Base-by-base conservation (phyloP, 2,888 invertebrate species). In the Drosophila anomelani region DNA sequence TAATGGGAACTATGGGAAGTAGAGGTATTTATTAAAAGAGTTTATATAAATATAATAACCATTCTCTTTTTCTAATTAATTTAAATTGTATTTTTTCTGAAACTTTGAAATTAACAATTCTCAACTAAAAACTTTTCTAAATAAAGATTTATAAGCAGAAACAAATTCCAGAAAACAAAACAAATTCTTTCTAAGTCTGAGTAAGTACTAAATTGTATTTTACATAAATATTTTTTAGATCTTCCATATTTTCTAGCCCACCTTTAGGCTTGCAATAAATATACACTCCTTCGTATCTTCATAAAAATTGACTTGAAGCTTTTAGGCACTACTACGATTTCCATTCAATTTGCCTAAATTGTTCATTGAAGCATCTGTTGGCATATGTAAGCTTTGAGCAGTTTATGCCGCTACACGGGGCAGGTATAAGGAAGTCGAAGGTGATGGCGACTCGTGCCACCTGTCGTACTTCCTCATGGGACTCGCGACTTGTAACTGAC, bases 361-460 rank as follows among this genome's bases (percentile, higher is more conserved):
- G 12, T 4, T 39, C 17, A 13, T 12, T 26, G 12, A 17, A 39
- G 39, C 54, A 55, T 56, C 39, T 13, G 13, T 4, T 20, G 5
- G 23, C 62, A 17, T 34, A 12, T 41, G 26, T 12, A 1, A 23
- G 67, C 61, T 76, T 20, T 1, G 4, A 20, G 34, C 20, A 9
- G 10, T 36, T 53, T 62, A 85, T 72, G 78, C 75, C 53, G 74
- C 53, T 68, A 62, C 83, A 83, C 75, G 86, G 67, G 74, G 71
- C 51, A 59, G 66, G 76, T 57, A 83, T 85, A 76, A 85, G 83
- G 85, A 85, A 83, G 85, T 78, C 51, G 58, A 76, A 61, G 63
- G 51, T 36, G 38, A 49, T 32, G 9, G n/a, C 51, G 66, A 44
- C 75, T 54, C 76, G 74, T 78, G 73, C 67, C 77, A 75, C 80